Percentiles rank a stretch among this genome's conserved stretches.
These are phyloP conservation scores for Ameiurus melas DNA, from an alignment of 2,113 vertebrate species.

Conservation along the genomic window DNA sequence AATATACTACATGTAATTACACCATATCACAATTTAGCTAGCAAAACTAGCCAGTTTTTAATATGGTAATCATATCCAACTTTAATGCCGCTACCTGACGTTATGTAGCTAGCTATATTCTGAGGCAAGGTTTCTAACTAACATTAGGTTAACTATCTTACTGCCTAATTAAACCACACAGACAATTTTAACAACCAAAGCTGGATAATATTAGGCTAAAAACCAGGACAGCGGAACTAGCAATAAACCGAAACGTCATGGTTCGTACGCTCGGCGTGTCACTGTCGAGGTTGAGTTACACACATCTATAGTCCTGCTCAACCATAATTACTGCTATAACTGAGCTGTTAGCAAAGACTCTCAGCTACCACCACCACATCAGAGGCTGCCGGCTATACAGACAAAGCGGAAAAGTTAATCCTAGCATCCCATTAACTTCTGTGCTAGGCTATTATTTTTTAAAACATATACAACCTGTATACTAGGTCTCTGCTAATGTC, in stretches of 20 bases:
- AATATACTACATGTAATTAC: not conserved
- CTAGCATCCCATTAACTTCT: not conserved
- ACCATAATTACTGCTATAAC: constrained; percentile 7
- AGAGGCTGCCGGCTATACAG: constrained; percentile 12
- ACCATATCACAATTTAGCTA: not conserved
- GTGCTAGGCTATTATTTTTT: not conserved
- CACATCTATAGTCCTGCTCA: not conserved
- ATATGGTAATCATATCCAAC: not conserved
- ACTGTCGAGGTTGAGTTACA: not conserved
- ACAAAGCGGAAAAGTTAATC: not conserved
- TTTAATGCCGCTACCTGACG: not conserved
- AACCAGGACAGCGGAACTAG: not conserved
- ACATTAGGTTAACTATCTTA: not conserved
- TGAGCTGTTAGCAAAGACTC: constrained; percentile 5
- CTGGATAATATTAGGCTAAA: not conserved
- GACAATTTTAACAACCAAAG: not conserved
- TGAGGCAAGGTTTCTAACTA: not conserved
- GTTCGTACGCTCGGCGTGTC: not conserved
- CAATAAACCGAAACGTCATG: no score
- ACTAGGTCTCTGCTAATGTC: not conserved
- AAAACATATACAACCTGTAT: not conserved
- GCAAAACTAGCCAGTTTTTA: not conserved
- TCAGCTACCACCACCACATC: constrained; percentile 20
- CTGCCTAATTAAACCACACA: not conserved
- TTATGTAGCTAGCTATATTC: not conserved